Percentiles rank a stretch among this genome's conserved stretches.
Evolutionary conservation across 2,113 vertebrate genomes (phyloP).

Genomic region (Heloderma charlesbogerti): DNA sequence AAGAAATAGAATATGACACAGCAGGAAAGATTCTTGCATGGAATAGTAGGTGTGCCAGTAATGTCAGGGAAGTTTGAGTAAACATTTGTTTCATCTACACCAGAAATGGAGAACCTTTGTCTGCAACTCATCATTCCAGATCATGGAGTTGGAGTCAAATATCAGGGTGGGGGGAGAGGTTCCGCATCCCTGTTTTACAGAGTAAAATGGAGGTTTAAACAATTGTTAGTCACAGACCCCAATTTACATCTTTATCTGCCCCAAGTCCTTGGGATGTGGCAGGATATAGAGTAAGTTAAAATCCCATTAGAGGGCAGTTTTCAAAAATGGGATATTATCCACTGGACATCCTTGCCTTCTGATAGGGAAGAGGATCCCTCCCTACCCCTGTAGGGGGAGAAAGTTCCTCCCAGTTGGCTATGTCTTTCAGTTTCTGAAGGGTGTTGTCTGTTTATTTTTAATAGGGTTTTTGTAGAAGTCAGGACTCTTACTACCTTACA

Average conservation of each 20-base stretch:
- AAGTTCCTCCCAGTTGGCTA: too few relatives aligned
- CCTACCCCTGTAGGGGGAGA: background rate
- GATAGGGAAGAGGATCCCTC: background rate
- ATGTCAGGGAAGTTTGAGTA: background rate
- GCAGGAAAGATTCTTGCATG: background rate
- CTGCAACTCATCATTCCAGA: too few relatives aligned
- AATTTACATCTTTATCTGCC: background rate
- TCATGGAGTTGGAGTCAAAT: background rate
- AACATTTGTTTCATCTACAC: background rate
- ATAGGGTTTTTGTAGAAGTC: background rate
- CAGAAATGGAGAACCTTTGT: background rate
- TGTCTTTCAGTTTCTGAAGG: background rate
- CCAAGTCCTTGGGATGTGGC: background rate
- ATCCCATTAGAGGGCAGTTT: background rate
- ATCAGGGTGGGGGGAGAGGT: accelerated
- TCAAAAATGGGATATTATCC: background rate
- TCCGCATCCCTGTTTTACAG: background rate
- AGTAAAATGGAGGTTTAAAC: background rate
- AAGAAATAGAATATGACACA: background rate
- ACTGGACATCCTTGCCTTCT: background rate
- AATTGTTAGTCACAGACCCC: background rate
- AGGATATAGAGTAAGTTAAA: background rate
- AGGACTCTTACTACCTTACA: background rate
- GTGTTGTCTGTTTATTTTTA: background rate
- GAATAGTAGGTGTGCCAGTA: background rate